Evolutionary conservation across 1,140 invertebrate genomes (phyloP).

Genomic region (Drosophila setifemur): DNA sequence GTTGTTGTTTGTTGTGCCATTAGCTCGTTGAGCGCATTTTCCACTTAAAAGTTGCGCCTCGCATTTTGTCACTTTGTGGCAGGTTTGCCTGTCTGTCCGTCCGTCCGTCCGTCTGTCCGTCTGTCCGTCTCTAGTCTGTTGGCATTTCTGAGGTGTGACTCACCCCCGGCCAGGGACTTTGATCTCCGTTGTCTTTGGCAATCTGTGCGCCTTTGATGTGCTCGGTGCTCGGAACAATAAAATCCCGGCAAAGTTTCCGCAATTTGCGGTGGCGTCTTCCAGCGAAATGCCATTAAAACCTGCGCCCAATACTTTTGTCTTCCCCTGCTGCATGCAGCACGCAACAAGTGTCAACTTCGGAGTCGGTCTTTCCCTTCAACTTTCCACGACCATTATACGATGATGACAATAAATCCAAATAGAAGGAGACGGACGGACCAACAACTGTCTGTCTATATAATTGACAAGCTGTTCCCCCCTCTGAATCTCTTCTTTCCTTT

Average conservation of each 20-base stretch:
- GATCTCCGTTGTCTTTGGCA: conserved; percentile 69
- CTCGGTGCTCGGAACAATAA: conserved; percentile 58
- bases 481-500: not conserved
- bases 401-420: conserved; percentile 68
- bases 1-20: conserved; percentile 52
- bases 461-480: conserved; percentile 46
- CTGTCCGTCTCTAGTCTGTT: conserved; percentile 5
- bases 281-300: conserved; percentile 51
- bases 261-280: conserved; percentile 54
- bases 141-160: conserved; percentile 31
- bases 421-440: conserved; percentile 10
- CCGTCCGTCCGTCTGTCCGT: not conserved
- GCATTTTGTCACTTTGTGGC: conserved; percentile 61
- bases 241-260: conserved; percentile 51
- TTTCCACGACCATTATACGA: conserved; percentile 57
- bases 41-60: conserved; percentile 50
- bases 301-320: conserved; percentile 24
- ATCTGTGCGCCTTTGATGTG: conserved; percentile 55
- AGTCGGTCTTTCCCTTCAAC: conserved; percentile 50
- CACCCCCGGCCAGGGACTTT: conserved; percentile 46
- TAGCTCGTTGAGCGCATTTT: conserved; percentile 42
- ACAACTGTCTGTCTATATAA: conserved; percentile 50
- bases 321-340: conserved; percentile 50
- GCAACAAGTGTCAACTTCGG: conserved; percentile 71
- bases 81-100: conserved; percentile 41